Percentiles rank a stretch among this genome's conserved stretches.
Evolutionary conservation across 2,113 vertebrate species (phyloP).

Genomic region (Hepsetus odoe): DNA sequence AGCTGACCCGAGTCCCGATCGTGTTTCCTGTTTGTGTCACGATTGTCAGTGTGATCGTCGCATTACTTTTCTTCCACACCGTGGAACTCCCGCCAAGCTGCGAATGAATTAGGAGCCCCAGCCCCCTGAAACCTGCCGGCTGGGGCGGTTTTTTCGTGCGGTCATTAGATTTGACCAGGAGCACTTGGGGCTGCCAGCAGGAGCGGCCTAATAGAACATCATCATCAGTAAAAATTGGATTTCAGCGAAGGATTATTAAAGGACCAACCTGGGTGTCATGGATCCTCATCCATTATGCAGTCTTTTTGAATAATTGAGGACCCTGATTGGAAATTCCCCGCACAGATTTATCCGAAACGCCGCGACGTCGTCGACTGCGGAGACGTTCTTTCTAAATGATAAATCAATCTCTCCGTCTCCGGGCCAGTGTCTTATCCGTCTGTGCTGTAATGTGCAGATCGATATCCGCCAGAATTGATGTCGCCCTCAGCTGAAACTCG

Average conservation of each 20-base stretch:
- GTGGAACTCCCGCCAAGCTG: neutral
- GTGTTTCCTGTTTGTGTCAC: no score
- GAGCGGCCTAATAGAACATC: conserved; percentile 31
- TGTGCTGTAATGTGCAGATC: conserved; percentile 49
- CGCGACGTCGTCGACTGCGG: conserved; percentile 20
- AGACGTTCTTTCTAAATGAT: conserved; percentile 29
- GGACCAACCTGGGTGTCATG: conserved; percentile 30
- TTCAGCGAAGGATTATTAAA: conserved; percentile 34
- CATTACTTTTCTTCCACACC: no score
- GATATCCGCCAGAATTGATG: conserved; percentile 40
- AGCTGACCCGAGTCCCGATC: no score
- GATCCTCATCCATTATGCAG: conserved; percentile 39
- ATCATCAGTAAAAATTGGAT: conserved; percentile 31
- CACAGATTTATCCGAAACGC: conserved; percentile 40
- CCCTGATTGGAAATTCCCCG: conserved; percentile 48
- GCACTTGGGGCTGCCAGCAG: conserved; percentile 11
- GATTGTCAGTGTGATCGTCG: no score
- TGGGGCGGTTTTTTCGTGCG: neutral
- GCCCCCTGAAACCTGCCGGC: neutral
- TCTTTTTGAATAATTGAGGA: conserved; percentile 51
- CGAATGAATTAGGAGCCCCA: neutral
- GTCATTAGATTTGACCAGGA: conserved; percentile 17
- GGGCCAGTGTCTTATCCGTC: conserved; percentile 23
- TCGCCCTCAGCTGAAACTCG: conserved; percentile 35
- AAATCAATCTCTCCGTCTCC: conserved; percentile 38